phyloP scores from a whole-genome alignment of 1,140 invertebrate species.

The Lucilia sericata region DNA sequence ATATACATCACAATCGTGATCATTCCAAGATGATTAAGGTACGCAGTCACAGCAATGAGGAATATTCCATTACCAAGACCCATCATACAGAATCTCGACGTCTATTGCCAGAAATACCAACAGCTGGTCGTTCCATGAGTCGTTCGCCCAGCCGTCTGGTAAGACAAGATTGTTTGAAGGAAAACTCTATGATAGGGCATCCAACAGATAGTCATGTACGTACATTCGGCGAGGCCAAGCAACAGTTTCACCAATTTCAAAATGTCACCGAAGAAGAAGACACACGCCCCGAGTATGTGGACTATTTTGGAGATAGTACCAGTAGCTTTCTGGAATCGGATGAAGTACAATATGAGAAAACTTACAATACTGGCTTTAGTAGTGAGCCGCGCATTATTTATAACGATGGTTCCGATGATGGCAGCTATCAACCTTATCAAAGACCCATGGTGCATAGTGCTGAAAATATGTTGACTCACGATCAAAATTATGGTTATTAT shows the following conservation, averaged over 20 bases:
- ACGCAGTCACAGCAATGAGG: slow-evolving; percentile 67
- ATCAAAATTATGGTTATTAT: slow-evolving; percentile 49
- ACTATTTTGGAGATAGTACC: slow-evolving; percentile 64
- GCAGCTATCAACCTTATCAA: slow-evolving; percentile 54
- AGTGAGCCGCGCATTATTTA: slow-evolving; percentile 67
- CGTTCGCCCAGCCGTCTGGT: slow-evolving; percentile 64
- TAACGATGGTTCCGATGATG: slow-evolving; percentile 61
- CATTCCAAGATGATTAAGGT: slow-evolving; percentile 68
- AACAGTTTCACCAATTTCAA: slow-evolving; percentile 64
- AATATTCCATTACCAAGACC: slow-evolving; percentile 62
- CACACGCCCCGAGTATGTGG: slow-evolving; percentile 59
- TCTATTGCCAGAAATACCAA: slow-evolving; percentile 64
- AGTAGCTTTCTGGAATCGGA: slow-evolving; percentile 64
- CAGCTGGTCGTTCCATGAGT: slow-evolving; percentile 52
- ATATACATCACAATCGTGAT: slow-evolving; percentile 62
- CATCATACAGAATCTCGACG: slow-evolving; percentile 57
- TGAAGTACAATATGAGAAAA: slow-evolving; percentile 65
- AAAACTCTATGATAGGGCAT: slow-evolving; percentile 49
- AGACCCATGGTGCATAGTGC: slow-evolving; percentile 61
- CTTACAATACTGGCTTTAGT: slow-evolving; percentile 62
- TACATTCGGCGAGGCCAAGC: slow-evolving; percentile 66
- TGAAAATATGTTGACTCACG: slow-evolving; percentile 57
- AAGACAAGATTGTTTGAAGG: slow-evolving; percentile 65
- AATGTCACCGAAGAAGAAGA: slow-evolving; percentile 62
- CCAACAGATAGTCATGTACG: slow-evolving; percentile 47